phyloP scores from a whole-genome alignment of 2,113 vertebrate species.

The Atlantisia rogersi region DNA sequence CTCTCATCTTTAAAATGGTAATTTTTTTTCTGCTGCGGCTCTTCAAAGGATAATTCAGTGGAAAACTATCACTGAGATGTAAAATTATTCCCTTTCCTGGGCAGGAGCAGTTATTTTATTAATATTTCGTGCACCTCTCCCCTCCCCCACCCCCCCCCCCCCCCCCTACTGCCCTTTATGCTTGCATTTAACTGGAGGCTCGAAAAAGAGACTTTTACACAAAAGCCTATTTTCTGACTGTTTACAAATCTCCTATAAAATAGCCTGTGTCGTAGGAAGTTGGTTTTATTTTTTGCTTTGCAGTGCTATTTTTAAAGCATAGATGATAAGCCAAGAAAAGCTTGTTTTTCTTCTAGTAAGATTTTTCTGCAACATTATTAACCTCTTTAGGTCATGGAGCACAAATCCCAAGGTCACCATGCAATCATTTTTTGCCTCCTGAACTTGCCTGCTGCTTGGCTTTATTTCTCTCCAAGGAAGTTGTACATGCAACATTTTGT shows the following conservation, averaged over 20 bases:
- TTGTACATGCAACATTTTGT: not conserved
- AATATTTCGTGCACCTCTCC: not conserved
- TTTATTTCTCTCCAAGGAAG: slow-evolving; percentile 32
- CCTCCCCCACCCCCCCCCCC: not conserved
- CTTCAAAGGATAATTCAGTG: slow-evolving; percentile 17
- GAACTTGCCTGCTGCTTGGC: slow-evolving; percentile 3
- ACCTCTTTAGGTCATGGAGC: slow-evolving; percentile 31
- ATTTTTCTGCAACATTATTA: slow-evolving; percentile 39
- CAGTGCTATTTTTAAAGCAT: slow-evolving; percentile 5
- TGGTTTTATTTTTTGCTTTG: not conserved
- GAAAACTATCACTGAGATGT: slow-evolving; percentile 6
- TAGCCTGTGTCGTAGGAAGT: not conserved
- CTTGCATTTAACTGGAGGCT: slow-evolving; percentile 12
- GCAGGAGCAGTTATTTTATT: slow-evolving; percentile 18
- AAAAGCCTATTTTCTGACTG: not conserved
- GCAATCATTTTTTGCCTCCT: slow-evolving; percentile 11
- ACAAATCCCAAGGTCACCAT: slow-evolving; percentile 54
- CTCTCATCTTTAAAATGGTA: slow-evolving; percentile 6
- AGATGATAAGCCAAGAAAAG: not conserved
- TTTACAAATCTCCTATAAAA: not conserved
- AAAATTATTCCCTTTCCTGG: slow-evolving; percentile 14
- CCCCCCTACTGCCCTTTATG: slow-evolving; percentile 5
- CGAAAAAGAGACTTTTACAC: not conserved
- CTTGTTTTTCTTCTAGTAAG: slow-evolving; percentile 22
- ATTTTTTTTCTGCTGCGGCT: slow-evolving; percentile 1